Base-by-base conservation (phyloP, 2,888 invertebrate genomes). In the Metopia argyrocephala region DNA sequence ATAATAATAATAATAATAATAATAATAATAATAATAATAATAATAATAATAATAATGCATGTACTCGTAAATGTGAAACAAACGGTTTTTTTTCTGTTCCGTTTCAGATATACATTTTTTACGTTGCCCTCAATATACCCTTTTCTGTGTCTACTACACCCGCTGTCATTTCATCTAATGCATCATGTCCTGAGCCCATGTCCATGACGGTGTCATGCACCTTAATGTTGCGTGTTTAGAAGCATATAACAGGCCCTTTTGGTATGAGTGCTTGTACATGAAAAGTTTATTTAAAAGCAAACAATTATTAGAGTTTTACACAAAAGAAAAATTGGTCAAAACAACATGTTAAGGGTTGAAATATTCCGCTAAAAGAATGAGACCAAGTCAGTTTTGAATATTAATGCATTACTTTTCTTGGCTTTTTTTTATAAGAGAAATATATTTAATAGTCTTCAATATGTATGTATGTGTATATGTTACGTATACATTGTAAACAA, bases 141-240 rank as follows among this genome's bases (percentile, higher is more conserved):
- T 38, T 5, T 48, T 15, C 69, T 48, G n/a, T 57, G 12, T 27
- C 48, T 48, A 18, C 25, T 56, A 56, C 56, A 46, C 64, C 48
- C 64, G 9, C 46, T 38, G 21, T 31, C 0, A 12, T 20, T 20
- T 18, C 28, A 20, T 15, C 21, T 20, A 52, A 28, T 38, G 25
- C 20, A 59, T 27, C 62, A 57, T 70, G 52, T 56, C 69, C 56
- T 57, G 21, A 9, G 18, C 6, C 38, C 25, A 21, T 23, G 54
- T 9, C 18, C 46, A 50, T 23, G 21, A 5, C 18, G 7, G 18
- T 56, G 48, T 50, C 52, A 83, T 84, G 84, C 84, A 87, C 87
- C 87, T 84, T 85, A 83, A 84, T 84, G 82, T 88, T 87, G 89
- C 88, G 87, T 88, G 88, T 79, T 84, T 50, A 64, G 38, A 62